phyloP scores from a whole-genome alignment of 2,113 vertebrate species.

The Agapornis roseicollis region DNA sequence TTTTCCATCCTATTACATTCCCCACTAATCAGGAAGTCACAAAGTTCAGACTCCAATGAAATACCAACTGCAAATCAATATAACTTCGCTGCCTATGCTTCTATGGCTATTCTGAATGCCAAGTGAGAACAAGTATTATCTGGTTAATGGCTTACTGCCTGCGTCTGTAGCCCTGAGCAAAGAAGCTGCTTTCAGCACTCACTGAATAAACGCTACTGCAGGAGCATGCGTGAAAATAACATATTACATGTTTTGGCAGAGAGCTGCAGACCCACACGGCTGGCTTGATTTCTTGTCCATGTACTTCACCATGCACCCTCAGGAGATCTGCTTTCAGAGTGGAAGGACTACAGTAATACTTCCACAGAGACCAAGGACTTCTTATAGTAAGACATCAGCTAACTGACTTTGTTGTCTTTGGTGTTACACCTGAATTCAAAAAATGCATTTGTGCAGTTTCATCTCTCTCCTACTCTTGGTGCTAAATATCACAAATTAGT shows the following conservation, averaged over 20 bases:
- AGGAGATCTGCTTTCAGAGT: not conserved
- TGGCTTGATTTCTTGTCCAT: not conserved
- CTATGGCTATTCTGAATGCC: not conserved
- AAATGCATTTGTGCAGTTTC: not conserved
- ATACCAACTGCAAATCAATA: not conserved
- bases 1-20: not conserved
- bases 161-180: not conserved
- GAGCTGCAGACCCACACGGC: not conserved
- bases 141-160: not conserved
- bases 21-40: not conserved
- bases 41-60: not conserved
- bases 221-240: not conserved
- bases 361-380: not conserved
- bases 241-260: not conserved
- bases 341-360: not conserved
- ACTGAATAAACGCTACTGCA: not conserved
- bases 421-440: not conserved
- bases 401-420: not conserved
- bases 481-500: not conserved
- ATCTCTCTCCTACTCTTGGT: not conserved
- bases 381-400: not conserved
- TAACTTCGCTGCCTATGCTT: not conserved
- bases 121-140: not conserved
- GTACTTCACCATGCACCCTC: not conserved
- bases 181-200: not conserved